A percentile compares a stretch with the other conserved stretches of the same genome.
These are phyloP conservation scores for Ganaspis brasiliensis DNA, from an alignment of 2,888 invertebrate species.

Conservation along the genomic window DNA sequence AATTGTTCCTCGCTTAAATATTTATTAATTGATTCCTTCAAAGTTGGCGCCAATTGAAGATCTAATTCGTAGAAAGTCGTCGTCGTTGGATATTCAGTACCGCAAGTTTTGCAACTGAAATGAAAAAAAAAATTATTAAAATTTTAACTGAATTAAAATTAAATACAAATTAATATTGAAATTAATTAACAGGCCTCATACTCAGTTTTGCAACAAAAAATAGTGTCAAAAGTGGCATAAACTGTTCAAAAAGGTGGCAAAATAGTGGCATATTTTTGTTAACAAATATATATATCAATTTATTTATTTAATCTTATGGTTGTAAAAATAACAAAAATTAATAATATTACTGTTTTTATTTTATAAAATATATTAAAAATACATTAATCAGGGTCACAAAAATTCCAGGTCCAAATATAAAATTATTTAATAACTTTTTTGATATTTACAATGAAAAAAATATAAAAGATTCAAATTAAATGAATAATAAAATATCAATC, in stretches of 20 bases:
- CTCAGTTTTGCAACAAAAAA: too few species aligned
- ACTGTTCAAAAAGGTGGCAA: too few species aligned
- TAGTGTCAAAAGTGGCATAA: too few species aligned
- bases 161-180: not conserved
- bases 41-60: conserved; percentile 82
- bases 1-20: conserved; percentile 84
- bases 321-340: too few species aligned
- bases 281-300: too few species aligned
- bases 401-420: too few species aligned
- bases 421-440: not conserved
- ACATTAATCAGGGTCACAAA: too few species aligned
- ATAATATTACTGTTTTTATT: not conserved
- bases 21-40: conserved; percentile 82
- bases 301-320: too few species aligned
- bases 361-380: too few species aligned
- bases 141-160: conserved; percentile 2
- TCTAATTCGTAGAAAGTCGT: conserved; percentile 84
- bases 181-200: too few species aligned
- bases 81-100: conserved; percentile 81
- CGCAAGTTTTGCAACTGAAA: conserved; percentile 82
- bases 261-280: too few species aligned
- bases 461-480: not conserved
- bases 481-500: too few species aligned
- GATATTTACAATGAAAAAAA: not conserved
- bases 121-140: not conserved